Percentiles rank a stretch among this genome's conserved stretches.
Conservation (phyloP, 2,797 vertebrate genomes). For the Arnoldichthys spilopterus region DNA sequence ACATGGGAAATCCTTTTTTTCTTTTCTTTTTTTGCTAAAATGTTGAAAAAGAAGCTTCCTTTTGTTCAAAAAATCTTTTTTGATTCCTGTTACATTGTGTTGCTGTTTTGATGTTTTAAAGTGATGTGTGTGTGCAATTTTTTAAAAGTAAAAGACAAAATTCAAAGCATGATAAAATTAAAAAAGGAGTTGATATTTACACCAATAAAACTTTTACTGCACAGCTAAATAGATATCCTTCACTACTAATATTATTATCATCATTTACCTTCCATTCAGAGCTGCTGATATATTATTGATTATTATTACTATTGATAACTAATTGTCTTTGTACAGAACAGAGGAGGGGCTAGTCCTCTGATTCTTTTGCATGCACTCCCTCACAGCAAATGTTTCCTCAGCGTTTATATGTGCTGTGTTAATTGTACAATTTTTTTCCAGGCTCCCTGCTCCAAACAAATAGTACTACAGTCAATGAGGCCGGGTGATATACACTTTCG, state of each 20-base stretch:
- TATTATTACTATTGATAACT: slow-evolving; percentile 78
- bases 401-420: slow-evolving; percentile 63
- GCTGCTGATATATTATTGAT: slow-evolving; percentile 80
- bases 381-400: slow-evolving; percentile 63
- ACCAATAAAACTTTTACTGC: slow-evolving; percentile 78
- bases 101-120: slow-evolving; percentile 15
- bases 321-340: slow-evolving; percentile 81
- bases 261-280: slow-evolving; percentile 76
- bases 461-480: slow-evolving; percentile 24
- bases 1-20: slow-evolving; percentile 16
- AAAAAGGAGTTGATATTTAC: slow-evolving; percentile 82
- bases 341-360: slow-evolving; percentile 68
- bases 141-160: slow-evolving; percentile 41
- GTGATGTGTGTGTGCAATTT: slow-evolving; percentile 29
- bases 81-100: slow-evolving; percentile 3
- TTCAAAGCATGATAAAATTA: slow-evolving; percentile 52
- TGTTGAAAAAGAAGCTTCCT: slow-evolving; percentile 10
- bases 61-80: slow-evolving; percentile 17
- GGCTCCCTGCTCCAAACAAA: slow-evolving; percentile 40
- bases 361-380: slow-evolving; percentile 59
- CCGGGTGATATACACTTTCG: slow-evolving; percentile 54
- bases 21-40: neutral
- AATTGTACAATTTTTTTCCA: slow-evolving; percentile 45
- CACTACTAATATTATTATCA: slow-evolving; percentile 65
- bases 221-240: slow-evolving; percentile 75